Evolutionary conservation across 1,140 invertebrate genomes (phyloP).

Genomic region (Neodiprion pinetum): DNA sequence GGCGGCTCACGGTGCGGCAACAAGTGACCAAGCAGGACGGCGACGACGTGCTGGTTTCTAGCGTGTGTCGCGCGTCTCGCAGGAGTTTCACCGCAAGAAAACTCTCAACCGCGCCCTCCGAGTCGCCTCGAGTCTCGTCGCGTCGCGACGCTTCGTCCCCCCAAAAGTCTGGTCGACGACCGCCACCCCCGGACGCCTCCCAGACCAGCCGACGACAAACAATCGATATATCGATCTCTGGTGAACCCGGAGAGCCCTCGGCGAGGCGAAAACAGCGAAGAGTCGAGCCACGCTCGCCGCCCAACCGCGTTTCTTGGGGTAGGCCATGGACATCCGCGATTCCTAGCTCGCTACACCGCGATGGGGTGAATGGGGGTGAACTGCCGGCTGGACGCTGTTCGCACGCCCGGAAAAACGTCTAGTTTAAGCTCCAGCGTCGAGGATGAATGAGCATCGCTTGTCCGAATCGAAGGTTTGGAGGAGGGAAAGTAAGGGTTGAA

Average conservation of each 20-base stretch:
- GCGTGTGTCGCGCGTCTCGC: too few relatives aligned
- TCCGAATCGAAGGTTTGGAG: too few relatives aligned
- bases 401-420: too few relatives aligned
- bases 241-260: slow-evolving; percentile 8
- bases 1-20: neutral
- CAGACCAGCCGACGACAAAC: slow-evolving; percentile 18
- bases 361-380: neutral
- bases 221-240: slow-evolving; percentile 33
- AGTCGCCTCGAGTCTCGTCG: neutral
- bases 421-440: too few relatives aligned
- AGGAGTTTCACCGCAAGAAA: too few relatives aligned
- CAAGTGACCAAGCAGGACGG: neutral
- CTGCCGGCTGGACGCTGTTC: too few relatives aligned
- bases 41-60: too few relatives aligned
- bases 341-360: slow-evolving; percentile 20
- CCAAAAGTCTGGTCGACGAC: neutral
- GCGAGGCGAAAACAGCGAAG: neutral
- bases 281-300: slow-evolving; percentile 19
- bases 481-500: too few relatives aligned
- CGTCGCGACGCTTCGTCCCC: neutral
- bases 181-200: slow-evolving; percentile 20
- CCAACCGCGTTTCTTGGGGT: slow-evolving; percentile 52
- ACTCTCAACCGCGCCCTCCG: too few relatives aligned
- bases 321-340: slow-evolving; percentile 51
- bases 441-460: too few relatives aligned